These are phyloP conservation scores for Rhynchonycteris naso DNA, from an alignment of 2,797 vertebrate species.

Conservation along the genomic window DNA sequence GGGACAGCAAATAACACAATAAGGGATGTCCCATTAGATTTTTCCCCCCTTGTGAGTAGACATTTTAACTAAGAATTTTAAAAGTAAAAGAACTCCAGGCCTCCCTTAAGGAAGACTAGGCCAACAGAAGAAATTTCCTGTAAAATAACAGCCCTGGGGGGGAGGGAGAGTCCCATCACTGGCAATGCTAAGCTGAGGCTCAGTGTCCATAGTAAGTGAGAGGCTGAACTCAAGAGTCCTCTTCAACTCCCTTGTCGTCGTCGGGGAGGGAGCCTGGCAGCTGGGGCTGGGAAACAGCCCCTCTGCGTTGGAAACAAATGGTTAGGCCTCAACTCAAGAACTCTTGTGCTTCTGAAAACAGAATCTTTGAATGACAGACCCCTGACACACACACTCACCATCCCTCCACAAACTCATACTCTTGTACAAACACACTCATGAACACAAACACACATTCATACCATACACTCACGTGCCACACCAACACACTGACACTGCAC, in stretches of 20 bases:
- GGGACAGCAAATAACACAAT: neutral
- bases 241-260: too few relatives aligned
- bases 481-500: fast-evolving
- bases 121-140: neutral
- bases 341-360: neutral
- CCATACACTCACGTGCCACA: neutral
- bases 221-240: neutral
- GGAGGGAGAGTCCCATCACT: neutral
- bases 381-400: neutral
- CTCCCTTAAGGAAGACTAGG: neutral
- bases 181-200: neutral
- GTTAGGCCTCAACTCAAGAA: neutral
- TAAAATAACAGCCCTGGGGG: neutral
- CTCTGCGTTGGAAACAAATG: neutral
- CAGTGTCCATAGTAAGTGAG: neutral
- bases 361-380: neutral
- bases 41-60: neutral
- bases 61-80: neutral
- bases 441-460: neutral
- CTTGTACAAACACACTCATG: neutral
- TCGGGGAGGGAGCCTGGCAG: neutral
- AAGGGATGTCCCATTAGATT: neutral
- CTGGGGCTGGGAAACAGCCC: fast-evolving
- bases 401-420: neutral
- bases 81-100: neutral